Base-by-base conservation (phyloP, 2,797 vertebrate genomes). In the Arctocebus calabarensis region DNA sequence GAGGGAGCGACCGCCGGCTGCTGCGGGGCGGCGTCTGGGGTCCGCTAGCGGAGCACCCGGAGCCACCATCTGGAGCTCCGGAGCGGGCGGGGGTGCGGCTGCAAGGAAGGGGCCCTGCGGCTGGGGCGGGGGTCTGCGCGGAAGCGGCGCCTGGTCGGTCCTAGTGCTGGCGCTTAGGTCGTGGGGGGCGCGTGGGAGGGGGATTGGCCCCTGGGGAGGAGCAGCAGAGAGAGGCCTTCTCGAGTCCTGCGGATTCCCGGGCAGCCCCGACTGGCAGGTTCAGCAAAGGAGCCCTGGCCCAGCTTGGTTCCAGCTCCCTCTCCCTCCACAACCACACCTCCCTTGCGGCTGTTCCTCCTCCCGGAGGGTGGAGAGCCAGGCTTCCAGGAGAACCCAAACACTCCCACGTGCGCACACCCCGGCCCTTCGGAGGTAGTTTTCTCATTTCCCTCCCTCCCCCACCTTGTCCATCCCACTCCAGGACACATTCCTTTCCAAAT, bases 41-140 rank as follows among this genome's bases (percentile, higher is more conserved):
- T 66, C 83, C 74, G 88, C 64, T 43, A 77, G 95, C 84, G 19
- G 57, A 12, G 90, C 43, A 57, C 78, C 6, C 48, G 59, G 75
- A 90, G 70, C 83, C 2, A 92, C 97, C 97, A 97, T 97, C 97
- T 97, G 97, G 97, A 97, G 96, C 73, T 57, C 55, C 57, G 91
- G 68, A 40, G 34, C 83, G 66, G 96, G 92, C 37, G 84, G 91
- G 84, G 87, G 84, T 57, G 94, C 48, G 66, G 79, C 52, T 19
- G 74, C 75, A 2, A 29, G 78, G 87, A 75, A 64, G 32, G 78
- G 93, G 37, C 87, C 90, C 32, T 43, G 68, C 25, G 9, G 16
- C 55, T 10, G 29, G 52, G 57, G 62, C 70, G 3, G 45, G 23
- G 83, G 73, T 34, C 25, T 6, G 61, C 2, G 59, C 20, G 78